These are phyloP conservation scores for Selene dorsalis DNA, from an alignment of 2,797 vertebrate species.

Conservation along the genomic window DNA sequence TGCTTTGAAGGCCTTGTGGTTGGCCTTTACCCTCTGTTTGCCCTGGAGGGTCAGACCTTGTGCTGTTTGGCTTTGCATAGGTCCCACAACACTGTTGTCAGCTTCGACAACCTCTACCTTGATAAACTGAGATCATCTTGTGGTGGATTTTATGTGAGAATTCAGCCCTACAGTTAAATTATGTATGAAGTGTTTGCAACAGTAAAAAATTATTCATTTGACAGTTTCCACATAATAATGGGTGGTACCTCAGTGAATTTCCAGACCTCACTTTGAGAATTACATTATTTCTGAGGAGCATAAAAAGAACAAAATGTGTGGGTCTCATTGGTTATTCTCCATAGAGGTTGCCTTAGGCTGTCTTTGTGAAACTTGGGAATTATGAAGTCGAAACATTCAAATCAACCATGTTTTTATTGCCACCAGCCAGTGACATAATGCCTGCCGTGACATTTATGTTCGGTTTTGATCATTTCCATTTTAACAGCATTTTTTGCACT, in stretches of 20 bases:
- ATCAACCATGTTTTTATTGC: slow-evolving; percentile 39
- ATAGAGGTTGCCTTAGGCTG: slow-evolving; percentile 36
- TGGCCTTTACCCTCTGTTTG: slow-evolving; percentile 55
- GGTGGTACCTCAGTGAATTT: slow-evolving; percentile 14
- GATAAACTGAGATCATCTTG: background rate
- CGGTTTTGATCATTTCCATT: slow-evolving; percentile 47
- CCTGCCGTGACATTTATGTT: slow-evolving; percentile 31
- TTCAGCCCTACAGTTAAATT: background rate
- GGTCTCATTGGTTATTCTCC: slow-evolving; percentile 18
- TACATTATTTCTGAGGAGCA: slow-evolving; percentile 43
- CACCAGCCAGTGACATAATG: slow-evolving; percentile 31
- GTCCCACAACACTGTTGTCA: background rate
- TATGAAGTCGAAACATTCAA: slow-evolving; percentile 38
- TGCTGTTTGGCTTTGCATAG: background rate
- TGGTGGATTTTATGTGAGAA: slow-evolving; percentile 13
- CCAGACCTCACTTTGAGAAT: slow-evolving; percentile 18
- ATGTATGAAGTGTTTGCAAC: background rate
- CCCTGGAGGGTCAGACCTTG: slow-evolving; percentile 29
- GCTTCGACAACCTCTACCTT: slow-evolving; percentile 4
- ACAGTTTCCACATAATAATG: slow-evolving; percentile 21
- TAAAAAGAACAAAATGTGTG: slow-evolving; percentile 53
- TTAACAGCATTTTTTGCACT: slow-evolving; percentile 39
- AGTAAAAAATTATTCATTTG: slow-evolving; percentile 6
- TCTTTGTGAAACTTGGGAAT: slow-evolving; percentile 40
- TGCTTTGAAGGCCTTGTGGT: slow-evolving; percentile 42